phyloP scores from a whole-genome alignment of 2,797 vertebrate genomes.

The Enteromius trimaculatus region DNA sequence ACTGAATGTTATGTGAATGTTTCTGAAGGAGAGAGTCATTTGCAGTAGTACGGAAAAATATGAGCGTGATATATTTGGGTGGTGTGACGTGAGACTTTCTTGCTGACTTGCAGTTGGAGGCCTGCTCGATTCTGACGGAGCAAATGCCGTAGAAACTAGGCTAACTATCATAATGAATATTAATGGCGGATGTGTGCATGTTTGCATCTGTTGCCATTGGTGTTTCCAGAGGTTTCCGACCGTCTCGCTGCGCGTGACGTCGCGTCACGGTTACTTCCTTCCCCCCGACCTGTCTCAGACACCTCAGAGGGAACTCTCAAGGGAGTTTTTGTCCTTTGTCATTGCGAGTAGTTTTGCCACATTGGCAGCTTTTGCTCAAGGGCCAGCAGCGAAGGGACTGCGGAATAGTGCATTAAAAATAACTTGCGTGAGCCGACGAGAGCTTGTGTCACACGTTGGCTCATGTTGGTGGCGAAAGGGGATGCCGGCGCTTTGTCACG shows the following conservation, averaged over 20 bases:
- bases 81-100: neutral
- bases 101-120: slow-evolving; percentile 33
- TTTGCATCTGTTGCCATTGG: slow-evolving; percentile 26
- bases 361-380: slow-evolving; percentile 62
- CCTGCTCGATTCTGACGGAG: slow-evolving; percentile 10
- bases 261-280: slow-evolving; percentile 37
- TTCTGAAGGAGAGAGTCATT: slow-evolving; percentile 9
- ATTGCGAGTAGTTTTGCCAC: slow-evolving; percentile 55
- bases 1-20: slow-evolving; percentile 9
- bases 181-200: neutral
- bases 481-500: slow-evolving; percentile 13
- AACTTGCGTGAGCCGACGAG: slow-evolving; percentile 22
- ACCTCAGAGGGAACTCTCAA: slow-evolving; percentile 51
- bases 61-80: slow-evolving; percentile 27
- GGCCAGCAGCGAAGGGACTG: slow-evolving; percentile 47
- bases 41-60: slow-evolving; percentile 17
- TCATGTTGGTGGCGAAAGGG: slow-evolving; percentile 42
- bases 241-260: neutral
- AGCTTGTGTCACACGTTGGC: slow-evolving; percentile 46
- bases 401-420: slow-evolving; percentile 58
- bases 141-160: slow-evolving; percentile 20
- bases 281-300: slow-evolving; percentile 36
- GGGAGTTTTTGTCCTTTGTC: slow-evolving; percentile 65
- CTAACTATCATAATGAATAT: slow-evolving; percentile 15
- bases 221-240: slow-evolving; percentile 33